phyloP scores from a whole-genome alignment of 2,888 invertebrate genomes.

The Tenthredo amoena region DNA sequence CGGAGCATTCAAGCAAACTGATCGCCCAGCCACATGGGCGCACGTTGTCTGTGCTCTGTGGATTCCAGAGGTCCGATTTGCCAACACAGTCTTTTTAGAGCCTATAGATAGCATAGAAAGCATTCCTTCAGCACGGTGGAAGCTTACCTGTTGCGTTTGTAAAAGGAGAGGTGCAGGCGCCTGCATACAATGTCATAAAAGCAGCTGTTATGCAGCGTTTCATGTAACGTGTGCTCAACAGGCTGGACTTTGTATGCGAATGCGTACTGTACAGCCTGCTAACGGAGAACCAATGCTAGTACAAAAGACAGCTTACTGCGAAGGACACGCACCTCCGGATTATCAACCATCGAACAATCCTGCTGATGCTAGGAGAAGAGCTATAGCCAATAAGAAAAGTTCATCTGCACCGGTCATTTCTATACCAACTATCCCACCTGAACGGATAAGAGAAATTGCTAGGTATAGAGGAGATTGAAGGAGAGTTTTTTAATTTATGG shows the following conservation, averaged over 20 bases:
- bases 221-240: conserved; percentile 99
- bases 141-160: conserved; percentile 98
- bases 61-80: conserved; percentile 99
- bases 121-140: conserved; percentile 97
- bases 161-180: conserved; percentile 96
- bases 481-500: not conserved
- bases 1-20: conserved; percentile 99
- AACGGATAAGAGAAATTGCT: conserved; percentile 93
- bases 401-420: conserved; percentile 94
- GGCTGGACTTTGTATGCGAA: conserved; percentile 96
- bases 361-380: conserved; percentile 77
- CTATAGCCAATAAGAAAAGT: conserved; percentile 85
- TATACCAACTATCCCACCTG: conserved; percentile 95
- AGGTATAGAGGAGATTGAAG: conserved; percentile 79
- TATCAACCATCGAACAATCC: conserved; percentile 75
- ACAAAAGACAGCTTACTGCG: conserved; percentile 97
- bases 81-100: conserved; percentile 98
- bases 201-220: conserved; percentile 98
- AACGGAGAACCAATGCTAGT: conserved; percentile 90
- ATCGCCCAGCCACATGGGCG: conserved; percentile 94
- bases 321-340: conserved; percentile 92
- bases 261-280: conserved; percentile 90
- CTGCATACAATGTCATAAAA: conserved; percentile 98
- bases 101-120: conserved; percentile 98
- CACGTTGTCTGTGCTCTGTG: conserved; percentile 99